Base-by-base conservation (phyloP, 2,113 vertebrate species). In the Paraplagusia blochii region DNA sequence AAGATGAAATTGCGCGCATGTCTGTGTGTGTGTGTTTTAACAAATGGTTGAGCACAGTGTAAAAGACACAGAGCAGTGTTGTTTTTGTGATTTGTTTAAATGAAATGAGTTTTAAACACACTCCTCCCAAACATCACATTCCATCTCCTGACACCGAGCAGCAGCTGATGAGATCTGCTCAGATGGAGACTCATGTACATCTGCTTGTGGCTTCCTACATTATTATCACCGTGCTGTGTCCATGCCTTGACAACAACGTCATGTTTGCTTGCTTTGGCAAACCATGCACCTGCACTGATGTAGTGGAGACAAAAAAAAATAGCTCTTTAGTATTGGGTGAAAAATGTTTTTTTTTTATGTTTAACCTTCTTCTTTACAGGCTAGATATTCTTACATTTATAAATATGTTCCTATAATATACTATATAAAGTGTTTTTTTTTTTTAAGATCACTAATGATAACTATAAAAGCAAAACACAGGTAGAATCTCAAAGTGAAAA, bases 281-380 rank as follows among this genome's bases (percentile, higher is more conserved):
- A 14, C 56, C 72, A 61, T 78, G 50, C 50, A 68, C 53, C 44
- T 44, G 36, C 46, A 11, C 46, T 8, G 14, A 1, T 58, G 19
- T 56, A 17, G 34, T 45, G 50, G 56, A 44, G 60, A 43, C 81
- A 66, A 46, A 13, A 47, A 76, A 40, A 44, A 55, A 72, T 50
- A 19, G 68, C 55, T 74, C 60, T 77, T 57, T 72, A 42, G 65
- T 58, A 73, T 64, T 29, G 64, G 78, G 63, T 72, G 70, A 71
- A 84, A 75, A 73, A 73, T 5, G 76, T 53, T 60, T 63, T 74
- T 79, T 60, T 63, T 74, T 56, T 54, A 62, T 82, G 85, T 83
- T 80, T 81, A 81, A 83, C 82, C 33, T 74, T 88, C 68, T 72
- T 74, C 81, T 76, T 88, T 85, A 83, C 83, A 85, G 80, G 81